A percentile compares a stretch with the other conserved stretches of the same genome.
Conservation (phyloP, 2,113 vertebrate genomes). For the Psammodynastes pulverulentus region DNA sequence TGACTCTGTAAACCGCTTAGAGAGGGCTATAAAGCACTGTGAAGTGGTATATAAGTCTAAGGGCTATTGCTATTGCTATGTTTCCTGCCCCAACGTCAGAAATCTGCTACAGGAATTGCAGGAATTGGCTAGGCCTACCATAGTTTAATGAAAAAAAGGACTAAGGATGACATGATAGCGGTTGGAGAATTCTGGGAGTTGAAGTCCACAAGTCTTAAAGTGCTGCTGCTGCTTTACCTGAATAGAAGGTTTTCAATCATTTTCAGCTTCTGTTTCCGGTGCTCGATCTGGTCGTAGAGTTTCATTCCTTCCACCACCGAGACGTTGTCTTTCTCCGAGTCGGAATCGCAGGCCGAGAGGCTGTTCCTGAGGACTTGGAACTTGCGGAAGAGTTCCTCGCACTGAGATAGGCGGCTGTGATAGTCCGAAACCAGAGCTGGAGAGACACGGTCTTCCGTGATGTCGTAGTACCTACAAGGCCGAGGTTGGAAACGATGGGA, state of each 20-base stretch:
- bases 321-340: slow-evolving; percentile 81
- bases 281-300: slow-evolving; percentile 85
- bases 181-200: too few relatives aligned
- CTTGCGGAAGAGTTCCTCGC: slow-evolving; percentile 77
- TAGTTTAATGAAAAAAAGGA: neutral
- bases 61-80: too few relatives aligned
- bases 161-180: neutral
- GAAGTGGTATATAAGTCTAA: too few relatives aligned
- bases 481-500: slow-evolving; percentile 2
- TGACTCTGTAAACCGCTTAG: too few relatives aligned
- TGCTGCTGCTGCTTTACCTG: slow-evolving; percentile 78
- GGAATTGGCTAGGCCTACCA: too few relatives aligned
- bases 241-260: slow-evolving; percentile 92
- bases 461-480: slow-evolving; percentile 85
- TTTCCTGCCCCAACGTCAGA: neutral
- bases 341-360: slow-evolving; percentile 75
- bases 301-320: slow-evolving; percentile 93
- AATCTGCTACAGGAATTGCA: neutral
- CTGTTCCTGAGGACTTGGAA: slow-evolving; percentile 81
- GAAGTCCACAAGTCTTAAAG: too few relatives aligned
- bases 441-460: slow-evolving; percentile 88
- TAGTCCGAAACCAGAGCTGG: slow-evolving; percentile 86
- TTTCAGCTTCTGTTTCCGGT: slow-evolving; percentile 84
- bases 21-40: too few relatives aligned
- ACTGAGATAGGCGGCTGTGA: slow-evolving; percentile 74